These are phyloP conservation scores for Glyptemys insculpta DNA, from an alignment of 2,797 vertebrate genomes.

Conservation along the genomic window DNA sequence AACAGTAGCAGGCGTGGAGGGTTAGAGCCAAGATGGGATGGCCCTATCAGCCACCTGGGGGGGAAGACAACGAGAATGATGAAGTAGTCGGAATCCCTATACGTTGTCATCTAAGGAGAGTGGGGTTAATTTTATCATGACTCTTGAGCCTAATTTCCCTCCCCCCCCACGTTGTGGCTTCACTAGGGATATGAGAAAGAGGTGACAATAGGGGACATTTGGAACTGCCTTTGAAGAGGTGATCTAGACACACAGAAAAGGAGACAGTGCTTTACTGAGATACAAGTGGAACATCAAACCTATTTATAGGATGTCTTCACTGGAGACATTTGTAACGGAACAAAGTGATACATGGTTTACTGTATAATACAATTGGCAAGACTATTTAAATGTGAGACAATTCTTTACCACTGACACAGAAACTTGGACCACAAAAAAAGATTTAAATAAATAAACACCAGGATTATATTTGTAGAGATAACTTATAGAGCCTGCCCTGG, in stretches of 20 bases:
- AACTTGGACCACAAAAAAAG: conserved; percentile 19
- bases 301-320: conserved; percentile 41
- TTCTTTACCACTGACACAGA: conserved; percentile 37
- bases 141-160: conserved; percentile 24
- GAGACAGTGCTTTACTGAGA: background rate
- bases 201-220: conserved; percentile 35
- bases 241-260: conserved; percentile 17
- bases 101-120: conserved; percentile 17
- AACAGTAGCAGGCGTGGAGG: conserved; percentile 77
- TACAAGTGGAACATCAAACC: conserved; percentile 23
- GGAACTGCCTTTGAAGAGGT: conserved; percentile 49
- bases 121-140: conserved; percentile 41
- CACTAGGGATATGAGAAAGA: conserved; percentile 13
- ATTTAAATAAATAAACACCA: background rate
- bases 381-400: conserved; percentile 35
- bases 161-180: conserved; percentile 24
- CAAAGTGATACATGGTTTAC: conserved; percentile 40
- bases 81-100: conserved; percentile 57
- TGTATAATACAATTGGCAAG: conserved; percentile 23
- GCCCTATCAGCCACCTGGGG: conserved; percentile 68
- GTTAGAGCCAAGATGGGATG: conserved; percentile 78
- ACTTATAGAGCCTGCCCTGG: background rate
- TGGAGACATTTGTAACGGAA: conserved; percentile 50
- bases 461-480: background rate
- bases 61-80: conserved; percentile 73